A percentile compares a stretch with the other conserved stretches of the same genome.
These are phyloP conservation scores for Parasteatoda tepidariorum DNA, from an alignment of 1,140 invertebrate species.

Conservation along the genomic window DNA sequence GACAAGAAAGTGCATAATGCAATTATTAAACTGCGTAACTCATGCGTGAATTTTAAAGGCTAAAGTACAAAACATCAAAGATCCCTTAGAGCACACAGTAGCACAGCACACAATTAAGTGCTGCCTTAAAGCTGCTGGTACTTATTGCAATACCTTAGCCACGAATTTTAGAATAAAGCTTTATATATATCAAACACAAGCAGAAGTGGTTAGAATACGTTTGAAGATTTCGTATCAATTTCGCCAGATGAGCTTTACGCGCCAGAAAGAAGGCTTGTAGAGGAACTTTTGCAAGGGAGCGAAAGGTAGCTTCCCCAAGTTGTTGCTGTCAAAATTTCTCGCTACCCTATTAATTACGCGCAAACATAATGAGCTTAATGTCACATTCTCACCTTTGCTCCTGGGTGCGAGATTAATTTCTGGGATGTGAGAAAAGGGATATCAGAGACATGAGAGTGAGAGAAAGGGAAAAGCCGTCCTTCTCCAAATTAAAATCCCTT, in stretches of 20 bases:
- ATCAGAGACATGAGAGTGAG: no score
- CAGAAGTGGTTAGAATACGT: not conserved
- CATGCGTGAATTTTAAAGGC: no score
- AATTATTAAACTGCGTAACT: no score
- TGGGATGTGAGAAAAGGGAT: not conserved
- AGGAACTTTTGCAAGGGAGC: not conserved
- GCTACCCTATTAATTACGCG: constrained; percentile 46
- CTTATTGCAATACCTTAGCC: no score
- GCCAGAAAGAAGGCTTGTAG: not conserved
- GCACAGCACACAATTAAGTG: no score
- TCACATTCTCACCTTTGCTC: constrained; percentile 42
- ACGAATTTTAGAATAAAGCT: not conserved
- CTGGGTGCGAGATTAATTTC: not conserved
- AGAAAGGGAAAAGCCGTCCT: not conserved
- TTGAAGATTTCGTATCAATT: not conserved
- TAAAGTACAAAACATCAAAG: no score
- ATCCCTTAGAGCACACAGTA: no score
- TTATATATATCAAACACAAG: not conserved
- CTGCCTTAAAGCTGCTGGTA: no score
- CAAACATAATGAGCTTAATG: constrained; percentile 41
- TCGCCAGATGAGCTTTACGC: not conserved
- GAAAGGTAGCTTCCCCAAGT: not conserved
- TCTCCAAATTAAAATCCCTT: constrained; percentile 27
- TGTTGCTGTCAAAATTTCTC: constrained; percentile 43
- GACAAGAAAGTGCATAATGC: no score